phyloP scores from a whole-genome alignment of 92 coral and sea anemone genomes.

The Paragorgia papillata region DNA sequence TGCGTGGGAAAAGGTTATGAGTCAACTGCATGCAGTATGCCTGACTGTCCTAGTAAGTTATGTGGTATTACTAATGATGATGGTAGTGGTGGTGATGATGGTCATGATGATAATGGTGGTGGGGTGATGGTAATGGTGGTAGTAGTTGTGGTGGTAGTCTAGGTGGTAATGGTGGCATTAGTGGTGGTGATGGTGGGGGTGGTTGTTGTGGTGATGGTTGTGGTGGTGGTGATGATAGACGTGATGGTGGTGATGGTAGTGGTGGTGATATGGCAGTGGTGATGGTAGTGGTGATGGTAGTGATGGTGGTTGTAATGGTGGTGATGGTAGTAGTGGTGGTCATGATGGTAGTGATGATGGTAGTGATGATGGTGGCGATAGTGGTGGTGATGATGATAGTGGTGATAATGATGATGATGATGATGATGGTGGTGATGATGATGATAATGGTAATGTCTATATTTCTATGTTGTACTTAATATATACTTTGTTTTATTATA shows the following conservation, averaged over 20 bases:
- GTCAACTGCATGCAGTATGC: conserved; percentile 89
- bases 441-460: not conserved
- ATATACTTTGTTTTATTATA: not conserved
- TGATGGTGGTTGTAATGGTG: not conserved
- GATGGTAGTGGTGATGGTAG: too few relatives aligned
- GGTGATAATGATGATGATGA: not conserved
- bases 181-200: not conserved
- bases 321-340: not conserved
- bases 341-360: not conserved
- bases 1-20: conserved; percentile 89
- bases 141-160: too few relatives aligned
- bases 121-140: not conserved
- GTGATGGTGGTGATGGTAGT: not conserved
- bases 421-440: not conserved
- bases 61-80: too few relatives aligned
- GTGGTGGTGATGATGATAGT: not conserved
- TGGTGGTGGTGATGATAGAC: not conserved
- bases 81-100: too few relatives aligned
- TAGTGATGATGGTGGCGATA: not conserved
- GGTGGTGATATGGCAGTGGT: not conserved
- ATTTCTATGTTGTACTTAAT: not conserved
- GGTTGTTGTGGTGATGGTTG: not conserved
- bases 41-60: conserved; percentile 90
- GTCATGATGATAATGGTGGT: not conserved
- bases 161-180: not conserved